Evolutionary conservation across 2,888 invertebrate species (phyloP), one percentile per base, ranked within the genome.

Genomic region (Muscina levida): DNA sequence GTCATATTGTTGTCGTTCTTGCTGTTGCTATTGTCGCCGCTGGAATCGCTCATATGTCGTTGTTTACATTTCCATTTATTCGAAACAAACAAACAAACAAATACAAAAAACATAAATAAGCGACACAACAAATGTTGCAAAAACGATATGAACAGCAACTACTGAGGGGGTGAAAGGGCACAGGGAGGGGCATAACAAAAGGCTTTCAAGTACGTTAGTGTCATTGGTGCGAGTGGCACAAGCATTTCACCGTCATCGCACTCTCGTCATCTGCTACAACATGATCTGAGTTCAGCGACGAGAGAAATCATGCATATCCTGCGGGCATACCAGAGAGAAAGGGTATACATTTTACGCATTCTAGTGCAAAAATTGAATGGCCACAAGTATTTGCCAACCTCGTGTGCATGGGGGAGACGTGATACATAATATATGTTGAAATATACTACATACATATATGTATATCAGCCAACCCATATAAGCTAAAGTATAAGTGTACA

Each of bases 61-160:
- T 79, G 48, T 74, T 78, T 66, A 65, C 73, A 66, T 71, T 79
- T 79, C 53, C 57, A 78, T 70, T 78, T 66, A 73, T 71, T 67
- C 66, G 11, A 22, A 74, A 79, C 65, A 67, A 19, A 31, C 31
- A 31, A 31, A 31, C 8, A 31, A 31, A 31, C 31, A 31, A 31
- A 3, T 5, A 31, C 31, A 31, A 31, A 3, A 3, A 31, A 31
- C 31, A 31, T 8, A 31, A n/a, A 31, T 8, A 31, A 31, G 31
- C 31, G 3, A 31, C 31, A 46, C 48, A 19, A 66, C 48, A 59
- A 66, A 56, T 73, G 53, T 37, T 48, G 37, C 39, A 46, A 65
- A 73, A 39, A 11, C 11, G 68, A 37, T n/a, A 71, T 46, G 51
- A 51, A 68, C 24, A 31, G 8, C 4, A 31, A 31, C 31, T 5